Base-by-base conservation (phyloP, 2,113 vertebrate genomes). In the Argyrosomus japonicus region DNA sequence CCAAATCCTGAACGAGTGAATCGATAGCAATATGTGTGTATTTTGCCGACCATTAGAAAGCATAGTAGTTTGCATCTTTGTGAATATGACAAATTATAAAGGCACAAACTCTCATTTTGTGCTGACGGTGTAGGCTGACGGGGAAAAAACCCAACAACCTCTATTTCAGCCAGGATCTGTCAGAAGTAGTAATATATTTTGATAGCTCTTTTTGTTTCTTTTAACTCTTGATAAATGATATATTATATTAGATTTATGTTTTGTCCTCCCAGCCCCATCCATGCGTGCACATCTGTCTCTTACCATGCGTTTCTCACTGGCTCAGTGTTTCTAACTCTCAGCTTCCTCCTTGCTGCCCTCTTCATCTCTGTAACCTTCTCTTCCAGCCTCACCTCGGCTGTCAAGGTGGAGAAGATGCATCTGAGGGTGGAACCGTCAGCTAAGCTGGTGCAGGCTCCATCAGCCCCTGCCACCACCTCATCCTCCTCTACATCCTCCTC, bases 361-460 rank as follows among this genome's bases (percentile, higher is more conserved):
- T 91, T 90, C 91, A 88, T 92, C 60, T 87, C 88, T 91, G 79
- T 91, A 83, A 88, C 88, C 76, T 87, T 95, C 75, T 93, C 92
- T 87, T 83, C 75, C 91, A 99, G 97, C 93, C 96, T 97, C 95
- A 96, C 95, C 50, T 95, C 97, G 87, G 96, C 97, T 92, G 96
- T 97, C 93, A 99, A 97, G 95, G 96, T 97, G 95, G 98, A 99
- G 93, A 99, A 99, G 95, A 96, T 97, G 87, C 97, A 97, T 85
- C 88, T 92, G 85, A 98, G 97, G 96, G 95, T 96, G 93, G 98
- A 99, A 91, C 93, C 95, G 91, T 96, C 96, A 88, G 94, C 97
- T 93, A 99, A 96, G 90, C 96, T 95, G 85, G 93, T 91, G 92
- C 96, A 96, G 95, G 96, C 95, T 92, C 96, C 97, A 87, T 89